A percentile compares a stretch with the other conserved stretches of the same genome.
These are phyloP conservation scores for Rallus limicola DNA, from an alignment of 2,113 vertebrate species.

Conservation along the genomic window DNA sequence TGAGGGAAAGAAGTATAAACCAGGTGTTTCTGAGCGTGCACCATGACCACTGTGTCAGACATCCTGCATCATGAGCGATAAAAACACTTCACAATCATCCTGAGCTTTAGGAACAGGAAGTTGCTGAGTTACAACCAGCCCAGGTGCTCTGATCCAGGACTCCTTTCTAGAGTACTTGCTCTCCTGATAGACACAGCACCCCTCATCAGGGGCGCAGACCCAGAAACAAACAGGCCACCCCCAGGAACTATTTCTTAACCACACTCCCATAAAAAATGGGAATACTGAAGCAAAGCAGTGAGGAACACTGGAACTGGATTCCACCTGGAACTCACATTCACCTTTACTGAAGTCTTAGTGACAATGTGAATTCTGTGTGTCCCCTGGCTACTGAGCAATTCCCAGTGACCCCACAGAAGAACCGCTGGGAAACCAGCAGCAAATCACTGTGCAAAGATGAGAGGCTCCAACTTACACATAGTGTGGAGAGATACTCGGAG, in stretches of 20 bases:
- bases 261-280: not conserved
- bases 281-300: not conserved
- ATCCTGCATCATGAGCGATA: not conserved
- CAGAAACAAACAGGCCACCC: not conserved
- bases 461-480: constrained; percentile 83
- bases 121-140: not conserved
- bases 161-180: not conserved
- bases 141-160: not conserved
- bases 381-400: not conserved
- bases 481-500: constrained; percentile 89
- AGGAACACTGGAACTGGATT: not conserved
- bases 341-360: not conserved
- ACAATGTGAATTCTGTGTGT: not conserved
- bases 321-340: not conserved
- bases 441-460: not conserved
- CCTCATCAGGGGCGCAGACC: not conserved
- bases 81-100: not conserved
- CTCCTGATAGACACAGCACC: not conserved
- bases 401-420: not conserved
- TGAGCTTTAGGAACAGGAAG: not conserved
- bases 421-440: not conserved
- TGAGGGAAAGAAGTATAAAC: not conserved
- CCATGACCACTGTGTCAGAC: not conserved
- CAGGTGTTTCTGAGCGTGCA: not conserved
- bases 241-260: not conserved